Percentiles rank a stretch among this genome's conserved stretches.
These are phyloP conservation scores for Salticus scenicus DNA, from an alignment of 2,888 invertebrate species.

Conservation along the genomic window DNA sequence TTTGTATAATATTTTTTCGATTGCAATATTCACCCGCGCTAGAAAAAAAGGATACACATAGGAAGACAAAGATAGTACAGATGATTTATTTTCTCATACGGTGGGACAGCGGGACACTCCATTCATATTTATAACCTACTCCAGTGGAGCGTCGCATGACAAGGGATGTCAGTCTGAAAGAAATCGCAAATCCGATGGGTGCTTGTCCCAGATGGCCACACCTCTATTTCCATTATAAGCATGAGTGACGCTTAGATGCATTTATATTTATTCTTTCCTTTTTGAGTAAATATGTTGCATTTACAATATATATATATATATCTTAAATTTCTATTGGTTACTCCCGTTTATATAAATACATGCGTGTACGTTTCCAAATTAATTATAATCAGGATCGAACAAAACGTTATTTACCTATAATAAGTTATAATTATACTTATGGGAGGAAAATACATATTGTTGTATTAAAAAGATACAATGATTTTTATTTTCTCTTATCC, in stretches of 20 bases:
- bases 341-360: too few relatives aligned
- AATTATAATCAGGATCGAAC: too few relatives aligned
- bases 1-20: slow-evolving; percentile 46
- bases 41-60: slow-evolving; percentile 41
- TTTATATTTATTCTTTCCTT: background rate
- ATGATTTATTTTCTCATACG: slow-evolving; percentile 65
- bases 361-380: too few relatives aligned
- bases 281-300: too few relatives aligned
- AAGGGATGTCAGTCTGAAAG: slow-evolving; percentile 28
- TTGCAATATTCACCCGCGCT: slow-evolving; percentile 32
- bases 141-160: slow-evolving; percentile 50
- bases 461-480: too few relatives aligned
- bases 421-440: too few relatives aligned
- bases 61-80: slow-evolving; percentile 19
- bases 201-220: slow-evolving; percentile 12
- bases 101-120: slow-evolving; percentile 45
- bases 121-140: slow-evolving; percentile 67
- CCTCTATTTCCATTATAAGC: background rate
- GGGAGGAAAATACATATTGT: too few relatives aligned
- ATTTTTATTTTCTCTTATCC: too few relatives aligned
- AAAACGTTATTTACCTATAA: too few relatives aligned
- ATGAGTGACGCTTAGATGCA: background rate
- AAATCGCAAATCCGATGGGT: slow-evolving; percentile 9
- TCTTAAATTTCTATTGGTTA: too few relatives aligned
- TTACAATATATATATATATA: too few relatives aligned